Percentiles rank a stretch among this genome's conserved stretches.
Evolutionary conservation across 1,140 invertebrate species (phyloP).

Genomic region (Zaprionus ghesquierei): DNA sequence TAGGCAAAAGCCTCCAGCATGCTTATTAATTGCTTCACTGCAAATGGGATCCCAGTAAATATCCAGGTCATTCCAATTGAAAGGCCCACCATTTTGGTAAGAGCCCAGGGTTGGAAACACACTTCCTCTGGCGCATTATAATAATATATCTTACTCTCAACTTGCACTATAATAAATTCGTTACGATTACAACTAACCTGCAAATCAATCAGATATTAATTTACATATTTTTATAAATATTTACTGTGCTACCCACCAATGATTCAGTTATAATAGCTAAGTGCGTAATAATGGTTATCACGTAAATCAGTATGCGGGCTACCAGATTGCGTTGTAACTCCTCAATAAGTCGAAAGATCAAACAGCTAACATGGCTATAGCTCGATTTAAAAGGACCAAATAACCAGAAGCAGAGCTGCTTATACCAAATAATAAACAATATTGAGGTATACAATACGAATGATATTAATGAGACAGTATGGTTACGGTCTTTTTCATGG

Average conservation of each 20-base stretch:
- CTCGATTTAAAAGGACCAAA: constrained; percentile 83
- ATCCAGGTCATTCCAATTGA: constrained; percentile 90
- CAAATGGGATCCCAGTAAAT: constrained; percentile 92
- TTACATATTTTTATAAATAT: not conserved
- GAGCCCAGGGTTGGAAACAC: constrained; percentile 87
- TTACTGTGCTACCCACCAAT: constrained; percentile 83
- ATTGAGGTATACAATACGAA: constrained; percentile 21
- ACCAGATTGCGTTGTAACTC: constrained; percentile 31
- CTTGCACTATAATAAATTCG: constrained; percentile 6
- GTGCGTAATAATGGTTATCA: constrained; percentile 83
- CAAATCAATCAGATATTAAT: not conserved
- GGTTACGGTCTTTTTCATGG: not conserved
- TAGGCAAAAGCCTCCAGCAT: constrained; percentile 86
- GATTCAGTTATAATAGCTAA: constrained; percentile 86
- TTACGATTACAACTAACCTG: constrained; percentile 23
- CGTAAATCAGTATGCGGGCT: constrained; percentile 35
- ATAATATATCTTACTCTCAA: constrained; percentile 51
- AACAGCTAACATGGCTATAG: constrained; percentile 84
- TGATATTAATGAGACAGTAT: constrained; percentile 7
- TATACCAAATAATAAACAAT: constrained; percentile 77
- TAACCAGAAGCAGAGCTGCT: constrained; percentile 78
- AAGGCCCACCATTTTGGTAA: constrained; percentile 90
- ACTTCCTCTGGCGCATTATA: constrained; percentile 27
- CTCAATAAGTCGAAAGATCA: constrained; percentile 70
- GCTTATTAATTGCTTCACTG: constrained; percentile 90